Base-by-base conservation (phyloP, 2,888 invertebrate species). In the Timema podura region DNA sequence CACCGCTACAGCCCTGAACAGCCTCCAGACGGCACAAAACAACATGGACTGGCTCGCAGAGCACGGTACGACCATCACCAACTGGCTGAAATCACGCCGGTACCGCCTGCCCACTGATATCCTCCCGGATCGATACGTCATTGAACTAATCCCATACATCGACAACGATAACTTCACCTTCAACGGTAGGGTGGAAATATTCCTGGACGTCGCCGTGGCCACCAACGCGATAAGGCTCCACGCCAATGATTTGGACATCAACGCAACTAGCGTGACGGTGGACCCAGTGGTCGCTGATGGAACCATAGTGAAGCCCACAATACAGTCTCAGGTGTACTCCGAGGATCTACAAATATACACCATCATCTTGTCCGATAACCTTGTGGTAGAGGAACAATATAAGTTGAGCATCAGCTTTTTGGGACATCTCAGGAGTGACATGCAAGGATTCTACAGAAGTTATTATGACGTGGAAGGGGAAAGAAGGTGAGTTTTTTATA, bases 381-480 rank as follows among this genome's bases (percentile, higher is more conserved):
- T 30, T 30, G 30, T 30, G 30, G 30, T 30, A 30, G 30, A 3
- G 30, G 30, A 30, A 1, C 30, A 30, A 30, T 30, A 30, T 30
- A 30, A 30, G 30, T 30, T 89, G 64, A 79, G 77, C 15, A 86
- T 89, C 73, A 74, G 76, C 0, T 90, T 86, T 74, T 80, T 75
- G 0, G 89, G 88, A 5, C 79, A 80, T 0, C 83, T 89, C 46
- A 85, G 85, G 74, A 79, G 82, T 0, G 85, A 85, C 72, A 80
- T 88, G 73, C 82, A 79, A 69, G 89, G 89, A 68, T 88, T 89
- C 75, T 89, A 88, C 76, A 84, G 84, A 70, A 88, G 87, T 75
- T 85, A 83, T 54, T 89, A 89, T 75, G 76, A 80, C 6, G 72
- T 76, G 16, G 80, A 84, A 65, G 83, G 83, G 2, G 79, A 82